Evolutionary conservation across 2,113 vertebrate species (phyloP).

Genomic region (Pipa parva): DNA sequence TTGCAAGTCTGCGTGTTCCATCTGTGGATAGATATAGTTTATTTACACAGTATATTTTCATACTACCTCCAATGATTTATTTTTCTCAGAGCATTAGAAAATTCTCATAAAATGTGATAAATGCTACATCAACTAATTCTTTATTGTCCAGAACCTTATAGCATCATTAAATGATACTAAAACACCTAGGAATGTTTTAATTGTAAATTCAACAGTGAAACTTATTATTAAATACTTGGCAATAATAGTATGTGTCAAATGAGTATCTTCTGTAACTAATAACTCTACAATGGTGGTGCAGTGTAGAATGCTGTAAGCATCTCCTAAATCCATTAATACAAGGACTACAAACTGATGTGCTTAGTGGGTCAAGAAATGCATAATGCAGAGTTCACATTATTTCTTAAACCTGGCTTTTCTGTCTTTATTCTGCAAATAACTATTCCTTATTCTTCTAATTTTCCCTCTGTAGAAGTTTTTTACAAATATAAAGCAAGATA

Average conservation of each 20-base stretch:
- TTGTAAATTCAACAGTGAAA: constrained; percentile 41
- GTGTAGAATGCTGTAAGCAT: constrained; percentile 34
- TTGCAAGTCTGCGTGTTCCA: no score
- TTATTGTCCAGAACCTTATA: constrained; percentile 9
- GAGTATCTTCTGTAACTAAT: constrained; percentile 39
- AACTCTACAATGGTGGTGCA: constrained; percentile 29
- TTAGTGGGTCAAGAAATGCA: constrained; percentile 41
- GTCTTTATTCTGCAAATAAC: constrained; percentile 41
- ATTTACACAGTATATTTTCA: neutral
- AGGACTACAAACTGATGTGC: constrained; percentile 37
- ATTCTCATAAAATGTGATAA: neutral
- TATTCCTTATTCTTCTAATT: constrained; percentile 17
- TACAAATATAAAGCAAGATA: constrained; percentile 13
- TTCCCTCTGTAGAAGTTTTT: constrained; percentile 14
- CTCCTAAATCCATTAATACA: constrained; percentile 43
- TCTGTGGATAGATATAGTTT: no score
- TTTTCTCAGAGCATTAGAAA: neutral
- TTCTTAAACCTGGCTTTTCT: constrained; percentile 29
- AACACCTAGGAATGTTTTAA: constrained; percentile 30
- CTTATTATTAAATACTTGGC: constrained; percentile 44
- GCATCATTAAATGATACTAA: constrained; percentile 38
- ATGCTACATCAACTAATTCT: constrained; percentile 1
- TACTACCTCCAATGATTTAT: neutral
- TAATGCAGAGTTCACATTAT: constrained; percentile 35
- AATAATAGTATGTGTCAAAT: constrained; percentile 40